These are phyloP conservation scores for Lamellibrachia luymesi DNA, from an alignment of 1,140 invertebrate species.

Conservation along the genomic window DNA sequence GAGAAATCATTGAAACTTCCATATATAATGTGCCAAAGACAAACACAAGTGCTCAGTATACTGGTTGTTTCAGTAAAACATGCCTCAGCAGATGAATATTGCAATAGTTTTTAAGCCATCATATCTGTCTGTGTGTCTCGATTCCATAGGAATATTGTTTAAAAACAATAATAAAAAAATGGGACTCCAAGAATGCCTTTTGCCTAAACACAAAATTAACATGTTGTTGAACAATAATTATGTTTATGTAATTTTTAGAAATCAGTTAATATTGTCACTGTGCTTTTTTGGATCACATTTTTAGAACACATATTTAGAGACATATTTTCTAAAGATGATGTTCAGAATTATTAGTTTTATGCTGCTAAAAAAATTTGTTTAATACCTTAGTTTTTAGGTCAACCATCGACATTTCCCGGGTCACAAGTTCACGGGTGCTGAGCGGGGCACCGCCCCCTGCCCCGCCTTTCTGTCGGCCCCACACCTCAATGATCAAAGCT, in stretches of 20 bases:
- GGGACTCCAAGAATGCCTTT: too few species aligned
- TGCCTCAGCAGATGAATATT: neutral
- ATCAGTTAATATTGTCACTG: too few species aligned
- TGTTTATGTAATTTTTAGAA: too few species aligned
- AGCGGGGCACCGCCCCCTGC: slow-evolving; percentile 6
- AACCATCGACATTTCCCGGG: slow-evolving; percentile 26
- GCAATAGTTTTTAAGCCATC: neutral
- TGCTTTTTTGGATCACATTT: too few species aligned
- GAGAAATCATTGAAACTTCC: neutral
- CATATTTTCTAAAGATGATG: too few species aligned
- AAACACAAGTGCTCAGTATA: neutral
- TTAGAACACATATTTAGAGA: too few species aligned
- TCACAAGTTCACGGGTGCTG: slow-evolving; percentile 33
- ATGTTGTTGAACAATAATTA: too few species aligned
- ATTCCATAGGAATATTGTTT: too few species aligned
- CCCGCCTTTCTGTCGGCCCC: slow-evolving; percentile 58
- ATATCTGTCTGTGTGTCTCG: neutral
- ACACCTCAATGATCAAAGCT: slow-evolving; percentile 59
- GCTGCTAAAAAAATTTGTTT: neutral
- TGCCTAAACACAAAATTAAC: too few species aligned
- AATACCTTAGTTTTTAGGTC: neutral
- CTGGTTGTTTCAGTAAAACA: neutral
- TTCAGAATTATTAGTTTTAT: neutral
- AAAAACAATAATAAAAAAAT: too few species aligned
- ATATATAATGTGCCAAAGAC: neutral